A percentile compares a stretch with the other conserved stretches of the same genome.
Conservation (phyloP, 1,140 invertebrate species). For the Philopotamus ludificatus region DNA sequence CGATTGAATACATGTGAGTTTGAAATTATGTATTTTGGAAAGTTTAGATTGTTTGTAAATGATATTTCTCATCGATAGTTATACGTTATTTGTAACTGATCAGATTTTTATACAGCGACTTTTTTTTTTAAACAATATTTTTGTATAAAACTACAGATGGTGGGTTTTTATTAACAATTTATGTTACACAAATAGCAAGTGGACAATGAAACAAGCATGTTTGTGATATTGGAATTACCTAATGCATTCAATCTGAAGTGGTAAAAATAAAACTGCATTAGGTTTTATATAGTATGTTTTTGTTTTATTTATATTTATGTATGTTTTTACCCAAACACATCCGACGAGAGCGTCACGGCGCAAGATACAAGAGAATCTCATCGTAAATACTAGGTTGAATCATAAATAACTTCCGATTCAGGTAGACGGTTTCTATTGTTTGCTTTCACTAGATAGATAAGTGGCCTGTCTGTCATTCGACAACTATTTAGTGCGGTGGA, state of each 20-base stretch:
- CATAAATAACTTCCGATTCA: too few species aligned
- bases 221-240: conserved; percentile 41
- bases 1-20: background rate
- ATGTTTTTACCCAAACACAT: too few species aligned
- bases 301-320: conserved; percentile 14
- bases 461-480: too few species aligned
- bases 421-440: too few species aligned
- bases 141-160: conserved; percentile 25
- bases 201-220: conserved; percentile 38
- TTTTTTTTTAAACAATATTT: conserved; percentile 31
- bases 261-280: conserved; percentile 39
- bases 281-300: conserved; percentile 40
- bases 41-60: background rate
- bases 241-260: conserved; percentile 37
- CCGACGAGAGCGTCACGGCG: too few species aligned
- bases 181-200: conserved; percentile 39
- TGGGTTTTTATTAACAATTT: too few species aligned
- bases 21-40: background rate
- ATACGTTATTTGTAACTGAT: background rate
- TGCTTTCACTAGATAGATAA: too few species aligned
- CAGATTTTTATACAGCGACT: background rate
- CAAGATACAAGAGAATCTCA: too few species aligned
- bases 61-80: background rate
- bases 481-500: too few species aligned
- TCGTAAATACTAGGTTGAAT: too few species aligned